These are phyloP conservation scores for Tetragnatha versicolor DNA, from an alignment of 1,140 invertebrate genomes.

Conservation along the genomic window DNA sequence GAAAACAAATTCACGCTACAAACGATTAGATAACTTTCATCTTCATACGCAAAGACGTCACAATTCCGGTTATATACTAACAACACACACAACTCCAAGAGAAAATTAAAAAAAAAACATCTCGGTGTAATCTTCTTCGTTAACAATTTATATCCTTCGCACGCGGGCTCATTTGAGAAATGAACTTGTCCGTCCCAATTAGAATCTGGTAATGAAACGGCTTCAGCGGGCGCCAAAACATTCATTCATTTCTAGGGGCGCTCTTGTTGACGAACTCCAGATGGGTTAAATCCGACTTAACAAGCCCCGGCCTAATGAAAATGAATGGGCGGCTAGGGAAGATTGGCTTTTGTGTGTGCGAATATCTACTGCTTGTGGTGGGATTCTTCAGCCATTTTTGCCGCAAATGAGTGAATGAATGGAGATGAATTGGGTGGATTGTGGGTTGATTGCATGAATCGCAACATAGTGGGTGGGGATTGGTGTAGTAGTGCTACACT, in stretches of 20 bases:
- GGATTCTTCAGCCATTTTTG: too few species aligned
- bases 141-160: not conserved
- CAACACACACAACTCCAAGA: not conserved
- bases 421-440: too few species aligned
- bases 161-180: conserved; percentile 21
- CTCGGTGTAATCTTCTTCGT: not conserved
- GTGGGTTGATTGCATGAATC: too few species aligned
- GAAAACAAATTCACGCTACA: not conserved
- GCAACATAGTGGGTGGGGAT: too few species aligned
- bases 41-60: not conserved
- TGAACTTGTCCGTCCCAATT: conserved; percentile 24
- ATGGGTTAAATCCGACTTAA: conserved; percentile 39
- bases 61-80: not conserved
- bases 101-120: not conserved
- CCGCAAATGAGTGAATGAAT: too few species aligned
- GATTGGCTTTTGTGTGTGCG: too few species aligned
- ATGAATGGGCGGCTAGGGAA: too few species aligned
- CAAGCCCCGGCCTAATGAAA: conserved; percentile 44
- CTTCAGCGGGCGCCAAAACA: conserved; percentile 41
- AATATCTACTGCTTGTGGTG: too few species aligned
- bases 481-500: too few species aligned
- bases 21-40: not conserved
- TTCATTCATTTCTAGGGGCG: conserved; percentile 9
- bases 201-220: conserved; percentile 30
- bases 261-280: not conserved